These are phyloP conservation scores for Danio albolineatus DNA, from an alignment of 2,797 vertebrate genomes.

Conservation along the genomic window DNA sequence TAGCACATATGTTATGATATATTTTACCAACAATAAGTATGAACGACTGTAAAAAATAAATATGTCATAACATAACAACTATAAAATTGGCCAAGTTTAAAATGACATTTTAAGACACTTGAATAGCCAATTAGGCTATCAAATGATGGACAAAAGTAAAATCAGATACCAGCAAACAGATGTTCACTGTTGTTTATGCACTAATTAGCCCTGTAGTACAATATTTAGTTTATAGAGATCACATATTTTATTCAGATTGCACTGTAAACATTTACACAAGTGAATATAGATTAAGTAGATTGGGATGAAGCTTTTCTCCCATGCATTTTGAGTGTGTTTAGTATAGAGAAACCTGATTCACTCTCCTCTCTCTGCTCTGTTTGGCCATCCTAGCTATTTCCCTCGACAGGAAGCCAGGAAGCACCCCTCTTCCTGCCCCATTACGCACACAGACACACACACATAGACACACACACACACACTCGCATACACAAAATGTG, in stretches of 20 bases:
- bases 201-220: not conserved
- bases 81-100: not conserved
- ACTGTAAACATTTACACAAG: not conserved
- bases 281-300: not conserved
- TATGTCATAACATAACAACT: not conserved
- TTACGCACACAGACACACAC: conserved; percentile 59
- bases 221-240: not conserved
- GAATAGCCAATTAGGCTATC: not conserved
- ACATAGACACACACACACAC: conserved; percentile 27
- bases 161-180: not conserved
- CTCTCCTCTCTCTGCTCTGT: conserved; percentile 56
- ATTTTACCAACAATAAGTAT: too few relatives aligned
- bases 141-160: not conserved
- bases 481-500: conserved; percentile 35
- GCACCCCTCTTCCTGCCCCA: conserved; percentile 64
- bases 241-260: not conserved
- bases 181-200: not conserved
- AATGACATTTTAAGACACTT: too few relatives aligned
- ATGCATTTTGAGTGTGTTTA: conserved; percentile 44
- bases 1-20: too few relatives aligned
- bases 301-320: conserved; percentile 14
- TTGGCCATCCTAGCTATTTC: conserved; percentile 64
- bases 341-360: conserved; percentile 58
- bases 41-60: too few relatives aligned
- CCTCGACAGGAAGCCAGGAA: conserved; percentile 62